phyloP scores from a whole-genome alignment of 1,140 invertebrate genomes.

The Drosophila malerkotliana region DNA sequence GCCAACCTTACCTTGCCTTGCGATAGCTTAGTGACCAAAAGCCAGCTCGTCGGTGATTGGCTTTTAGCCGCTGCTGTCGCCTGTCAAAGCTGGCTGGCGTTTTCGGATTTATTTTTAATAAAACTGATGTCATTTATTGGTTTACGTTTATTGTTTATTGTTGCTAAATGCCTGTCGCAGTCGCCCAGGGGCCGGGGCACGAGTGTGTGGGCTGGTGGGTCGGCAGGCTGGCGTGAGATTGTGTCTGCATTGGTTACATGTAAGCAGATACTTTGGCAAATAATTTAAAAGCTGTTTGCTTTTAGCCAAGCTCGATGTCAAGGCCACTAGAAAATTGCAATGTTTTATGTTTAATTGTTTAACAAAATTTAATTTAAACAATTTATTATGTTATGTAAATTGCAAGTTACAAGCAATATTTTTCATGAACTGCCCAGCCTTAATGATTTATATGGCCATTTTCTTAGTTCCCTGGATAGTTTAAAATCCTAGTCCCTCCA shows the following conservation, averaged over 20 bases:
- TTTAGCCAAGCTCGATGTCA: slow-evolving; percentile 19
- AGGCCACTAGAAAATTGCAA: slow-evolving; percentile 21
- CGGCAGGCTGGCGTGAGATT: slow-evolving; percentile 28
- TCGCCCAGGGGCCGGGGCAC: slow-evolving; percentile 24
- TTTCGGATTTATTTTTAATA: slow-evolving; percentile 63
- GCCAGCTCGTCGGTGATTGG: slow-evolving; percentile 54
- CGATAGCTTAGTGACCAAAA: slow-evolving; percentile 17
- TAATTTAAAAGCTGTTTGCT: slow-evolving; percentile 20
- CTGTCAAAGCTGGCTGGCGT: slow-evolving; percentile 36
- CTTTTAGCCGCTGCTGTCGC: slow-evolving; percentile 49
- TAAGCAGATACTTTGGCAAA: slow-evolving; percentile 24
- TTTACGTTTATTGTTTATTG: slow-evolving; percentile 66
- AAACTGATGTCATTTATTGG: slow-evolving; percentile 71
- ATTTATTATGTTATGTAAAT: neutral
- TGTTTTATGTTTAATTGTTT: neutral
- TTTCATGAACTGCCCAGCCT: neutral
- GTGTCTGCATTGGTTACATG: slow-evolving; percentile 30
- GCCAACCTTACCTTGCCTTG: neutral
- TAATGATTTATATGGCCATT: neutral
- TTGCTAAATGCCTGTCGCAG: slow-evolving; percentile 53
- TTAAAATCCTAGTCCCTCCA: neutral
- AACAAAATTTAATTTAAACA: neutral
- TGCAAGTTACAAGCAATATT: neutral
- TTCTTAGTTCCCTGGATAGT: neutral
- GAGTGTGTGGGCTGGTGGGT: slow-evolving; percentile 15